Base-by-base conservation (phyloP, 1,140 invertebrate genomes). In the Cherax destructor region DNA sequence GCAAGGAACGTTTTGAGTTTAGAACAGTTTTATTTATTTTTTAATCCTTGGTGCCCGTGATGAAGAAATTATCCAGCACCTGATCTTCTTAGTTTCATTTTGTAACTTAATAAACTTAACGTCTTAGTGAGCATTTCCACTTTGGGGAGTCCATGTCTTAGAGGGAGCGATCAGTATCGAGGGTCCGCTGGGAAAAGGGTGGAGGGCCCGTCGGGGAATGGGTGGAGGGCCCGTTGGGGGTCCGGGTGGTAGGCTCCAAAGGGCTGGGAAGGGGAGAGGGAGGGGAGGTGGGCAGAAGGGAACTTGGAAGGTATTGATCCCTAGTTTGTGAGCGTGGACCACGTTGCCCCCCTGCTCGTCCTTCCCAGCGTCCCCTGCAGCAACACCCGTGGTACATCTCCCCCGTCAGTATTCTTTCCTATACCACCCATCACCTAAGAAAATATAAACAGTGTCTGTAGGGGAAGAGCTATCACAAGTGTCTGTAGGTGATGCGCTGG, bases 261-360 rank as follows among this genome's bases (percentile, higher is more conserved):
- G 30, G 30, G 30, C 0, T 41, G 30, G 30, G 30, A 41, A 41
- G 52, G 52, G 52, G 13, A 13, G 52, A 50, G 61, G 81, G 81
- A 83, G 81, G 61, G 81, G 69, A 18, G 81, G 30, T 83, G 59
- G 81, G 81, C 81, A 83, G 69, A 65, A 83, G 81, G 47, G 81
- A 61, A 83, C 81, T 83, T 83, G 81, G 81, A 83, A 83, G 69
- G 81, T 83, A 83, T 83, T 83, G 81, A 83, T 83, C 81, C 81
- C 69, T 83, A 83, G 81, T 83, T 83, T 83, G 81, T 83, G 59
- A 69, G 81, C 81, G 81, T 56, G 81, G 81, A 83, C 81, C 81
- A n/a, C 56, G 24, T 86, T n/a, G 47, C 65, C 50, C 83, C 52
- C 49, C 72, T 24, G 0, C 81, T 11, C 81, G 10, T 47, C 83